A percentile compares a stretch with the other conserved stretches of the same genome.
Evolutionary conservation across 2,113 vertebrate species (phyloP).

Genomic region (Alouatta palliata): DNA sequence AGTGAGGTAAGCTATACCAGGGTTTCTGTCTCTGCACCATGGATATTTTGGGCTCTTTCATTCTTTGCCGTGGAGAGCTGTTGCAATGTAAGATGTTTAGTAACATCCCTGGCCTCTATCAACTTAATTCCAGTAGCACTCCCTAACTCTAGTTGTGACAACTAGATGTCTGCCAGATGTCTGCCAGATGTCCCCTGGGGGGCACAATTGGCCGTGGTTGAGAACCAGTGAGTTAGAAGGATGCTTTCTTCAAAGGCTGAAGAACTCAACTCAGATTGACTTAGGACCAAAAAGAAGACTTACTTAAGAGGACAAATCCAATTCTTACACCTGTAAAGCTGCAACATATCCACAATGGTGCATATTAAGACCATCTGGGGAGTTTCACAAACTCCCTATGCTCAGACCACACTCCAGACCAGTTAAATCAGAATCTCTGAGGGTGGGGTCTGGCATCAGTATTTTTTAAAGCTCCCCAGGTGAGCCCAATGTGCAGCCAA

Average conservation of each 20-base stretch:
- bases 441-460: background rate
- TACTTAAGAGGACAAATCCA: background rate
- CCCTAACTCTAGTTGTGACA: background rate
- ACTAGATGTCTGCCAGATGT: too few relatives aligned
- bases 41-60: background rate
- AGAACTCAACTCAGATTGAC: background rate
- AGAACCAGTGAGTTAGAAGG: background rate
- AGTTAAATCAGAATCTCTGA: background rate
- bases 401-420: background rate
- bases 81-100: background rate
- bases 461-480: background rate
- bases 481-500: background rate
- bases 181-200: background rate
- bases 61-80: background rate
- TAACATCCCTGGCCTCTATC: background rate
- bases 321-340: background rate
- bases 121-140: background rate
- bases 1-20: background rate
- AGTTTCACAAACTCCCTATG: background rate
- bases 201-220: background rate
- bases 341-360: background rate
- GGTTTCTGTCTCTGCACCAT: background rate
- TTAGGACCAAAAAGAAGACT: background rate
- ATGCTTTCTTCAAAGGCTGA: background rate
- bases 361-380: background rate